phyloP scores from a whole-genome alignment of 2,888 invertebrate genomes.

The Endomychus coccineus region DNA sequence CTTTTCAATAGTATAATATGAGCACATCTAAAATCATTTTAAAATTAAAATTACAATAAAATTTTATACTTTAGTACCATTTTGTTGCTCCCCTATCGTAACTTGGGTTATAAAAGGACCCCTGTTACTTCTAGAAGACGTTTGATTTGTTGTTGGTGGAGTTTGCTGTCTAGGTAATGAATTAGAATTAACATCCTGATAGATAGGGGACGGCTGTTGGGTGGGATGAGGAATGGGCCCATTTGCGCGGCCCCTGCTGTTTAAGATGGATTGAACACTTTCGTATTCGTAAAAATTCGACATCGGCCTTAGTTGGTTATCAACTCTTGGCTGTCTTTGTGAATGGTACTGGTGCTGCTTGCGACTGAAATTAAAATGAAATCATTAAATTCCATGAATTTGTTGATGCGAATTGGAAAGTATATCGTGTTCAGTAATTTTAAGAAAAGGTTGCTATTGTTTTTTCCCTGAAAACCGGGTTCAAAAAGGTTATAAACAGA shows the following conservation, averaged over 20 bases:
- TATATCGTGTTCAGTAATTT: no score
- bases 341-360: slow-evolving; percentile 62
- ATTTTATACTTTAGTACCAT: slow-evolving; percentile 40
- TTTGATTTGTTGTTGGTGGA: slow-evolving; percentile 16
- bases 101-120: slow-evolving; percentile 58
- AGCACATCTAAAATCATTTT: no score
- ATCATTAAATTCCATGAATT: background rate
- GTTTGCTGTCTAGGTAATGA: slow-evolving; percentile 32
- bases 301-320: slow-evolving; percentile 56
- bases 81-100: slow-evolving; percentile 48
- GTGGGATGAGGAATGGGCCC: slow-evolving; percentile 34
- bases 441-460: no score
- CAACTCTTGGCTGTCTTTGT: slow-evolving; percentile 47
- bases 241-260: slow-evolving; percentile 29
- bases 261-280: slow-evolving; percentile 59
- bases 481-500: no score
- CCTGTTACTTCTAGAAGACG: slow-evolving; percentile 29
- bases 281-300: slow-evolving; percentile 84
- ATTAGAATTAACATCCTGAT: slow-evolving; percentile 36
- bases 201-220: slow-evolving; percentile 16
- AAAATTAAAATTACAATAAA: slow-evolving; percentile 1
- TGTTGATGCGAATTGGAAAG: background rate
- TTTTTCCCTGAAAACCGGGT: no score
- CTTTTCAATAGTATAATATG: no score
- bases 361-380: slow-evolving; percentile 44